phyloP scores from a whole-genome alignment of 2,113 vertebrate species.

The Dipodomys stephensi region DNA sequence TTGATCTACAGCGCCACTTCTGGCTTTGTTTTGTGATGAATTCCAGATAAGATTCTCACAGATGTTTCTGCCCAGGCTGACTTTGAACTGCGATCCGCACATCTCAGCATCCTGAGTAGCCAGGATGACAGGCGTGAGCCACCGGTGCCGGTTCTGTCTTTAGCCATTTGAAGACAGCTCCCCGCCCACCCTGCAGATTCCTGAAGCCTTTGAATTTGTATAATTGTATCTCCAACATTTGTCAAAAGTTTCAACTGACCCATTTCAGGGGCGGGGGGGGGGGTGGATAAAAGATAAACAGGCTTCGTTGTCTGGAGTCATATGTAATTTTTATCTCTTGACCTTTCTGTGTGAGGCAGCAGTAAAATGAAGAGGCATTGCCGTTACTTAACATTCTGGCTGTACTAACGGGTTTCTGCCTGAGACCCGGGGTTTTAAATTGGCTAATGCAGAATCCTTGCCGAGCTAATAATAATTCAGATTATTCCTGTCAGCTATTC shows the following conservation, averaged over 20 bases:
- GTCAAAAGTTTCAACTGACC: conserved; percentile 86
- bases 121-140: too few species aligned
- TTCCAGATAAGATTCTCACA: too few species aligned
- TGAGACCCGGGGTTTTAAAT: conserved; percentile 92
- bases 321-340: conserved; percentile 92
- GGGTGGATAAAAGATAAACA: conserved; percentile 82
- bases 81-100: too few species aligned
- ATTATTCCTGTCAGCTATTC: conserved; percentile 99
- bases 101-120: too few species aligned
- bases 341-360: conserved; percentile 91
- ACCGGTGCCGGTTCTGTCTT: background rate
- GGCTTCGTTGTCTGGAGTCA: conserved; percentile 89
- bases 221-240: conserved; percentile 70
- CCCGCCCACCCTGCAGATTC: background rate
- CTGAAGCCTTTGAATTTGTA: conserved; percentile 6
- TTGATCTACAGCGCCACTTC: too few species aligned
- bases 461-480: conserved; percentile 98
- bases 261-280: conserved; percentile 59
- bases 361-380: conserved; percentile 91
- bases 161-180: background rate
- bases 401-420: conserved; percentile 92
- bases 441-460: conserved; percentile 93
- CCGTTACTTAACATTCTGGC: conserved; percentile 91
- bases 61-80: too few species aligned
- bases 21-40: too few species aligned